Conservation (phyloP, 2,888 invertebrate genomes). For the Lasioglossum lativentre region DNA sequence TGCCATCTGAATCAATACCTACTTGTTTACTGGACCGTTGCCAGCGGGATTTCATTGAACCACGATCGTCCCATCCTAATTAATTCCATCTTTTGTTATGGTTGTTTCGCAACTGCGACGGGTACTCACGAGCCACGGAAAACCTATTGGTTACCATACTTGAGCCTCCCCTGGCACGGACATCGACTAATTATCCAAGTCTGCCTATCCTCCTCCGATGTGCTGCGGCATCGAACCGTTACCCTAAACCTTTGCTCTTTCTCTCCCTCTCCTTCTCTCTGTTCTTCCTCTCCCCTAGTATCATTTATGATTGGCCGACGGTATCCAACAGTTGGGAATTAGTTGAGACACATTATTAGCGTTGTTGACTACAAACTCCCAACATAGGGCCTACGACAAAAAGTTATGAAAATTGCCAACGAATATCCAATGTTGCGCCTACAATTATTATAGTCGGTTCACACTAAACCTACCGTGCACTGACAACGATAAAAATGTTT, state of each 20-base stretch:
- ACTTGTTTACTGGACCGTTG: slow-evolving; percentile 81
- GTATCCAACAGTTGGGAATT: too few relatives aligned
- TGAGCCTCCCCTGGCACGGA: slow-evolving; percentile 53
- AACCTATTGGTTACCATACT: slow-evolving; percentile 50
- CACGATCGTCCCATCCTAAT: slow-evolving; percentile 77
- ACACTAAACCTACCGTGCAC: too few relatives aligned
- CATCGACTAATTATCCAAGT: slow-evolving; percentile 67
- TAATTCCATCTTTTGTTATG: slow-evolving; percentile 79
- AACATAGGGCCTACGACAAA: too few relatives aligned
- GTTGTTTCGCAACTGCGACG: slow-evolving; percentile 68
- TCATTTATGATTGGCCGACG: too few relatives aligned
- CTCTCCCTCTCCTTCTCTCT: neutral
- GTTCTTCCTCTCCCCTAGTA: neutral
- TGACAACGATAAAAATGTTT: too few relatives aligned
- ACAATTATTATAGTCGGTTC: too few relatives aligned
- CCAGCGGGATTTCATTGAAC: slow-evolving; percentile 79
- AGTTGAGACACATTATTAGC: too few relatives aligned
- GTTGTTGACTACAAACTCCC: too few relatives aligned
- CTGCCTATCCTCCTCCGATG: slow-evolving; percentile 15
- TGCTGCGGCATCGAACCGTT: neutral
- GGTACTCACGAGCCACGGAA: slow-evolving; percentile 55
- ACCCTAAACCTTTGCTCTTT: neutral
- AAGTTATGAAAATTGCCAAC: too few relatives aligned
- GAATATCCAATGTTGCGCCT: too few relatives aligned
- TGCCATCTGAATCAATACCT: slow-evolving; percentile 81